phyloP scores from a whole-genome alignment of 2,113 vertebrate species.

The Thamnaconus septentrionalis region DNA sequence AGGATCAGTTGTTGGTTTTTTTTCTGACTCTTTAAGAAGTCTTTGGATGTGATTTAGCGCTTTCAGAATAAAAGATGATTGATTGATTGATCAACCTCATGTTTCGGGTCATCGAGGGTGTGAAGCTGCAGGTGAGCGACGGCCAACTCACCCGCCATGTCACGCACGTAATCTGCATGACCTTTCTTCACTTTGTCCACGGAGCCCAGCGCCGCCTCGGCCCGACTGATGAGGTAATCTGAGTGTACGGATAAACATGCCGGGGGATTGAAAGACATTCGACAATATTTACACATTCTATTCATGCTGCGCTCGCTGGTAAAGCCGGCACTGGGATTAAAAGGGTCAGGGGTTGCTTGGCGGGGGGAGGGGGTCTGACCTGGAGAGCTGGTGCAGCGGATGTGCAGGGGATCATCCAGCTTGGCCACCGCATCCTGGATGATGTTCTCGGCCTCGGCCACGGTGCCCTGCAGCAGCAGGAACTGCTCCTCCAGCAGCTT shows the following conservation, averaged over 20 bases:
- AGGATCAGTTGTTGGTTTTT: no score
- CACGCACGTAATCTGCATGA: slow-evolving; percentile 82
- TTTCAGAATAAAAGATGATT: no score
- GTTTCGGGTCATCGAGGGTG: slow-evolving; percentile 5
- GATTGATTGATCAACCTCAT: no score
- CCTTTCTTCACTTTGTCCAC: slow-evolving; percentile 81
- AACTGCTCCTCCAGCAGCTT: slow-evolving; percentile 91
- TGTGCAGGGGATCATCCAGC: slow-evolving; percentile 89
- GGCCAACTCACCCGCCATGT: slow-evolving; percentile 79
- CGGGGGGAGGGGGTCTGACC: slow-evolving; percentile 67
- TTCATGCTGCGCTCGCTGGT: no score
- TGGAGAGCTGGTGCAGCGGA: slow-evolving; percentile 95
- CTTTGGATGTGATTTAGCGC: no score
- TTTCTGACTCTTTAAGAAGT: no score
- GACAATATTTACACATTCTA: no score
- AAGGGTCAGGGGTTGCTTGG: no score
- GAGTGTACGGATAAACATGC: slow-evolving; percentile 20
- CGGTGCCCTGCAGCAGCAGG: slow-evolving; percentile 79
- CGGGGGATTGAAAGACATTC: no score
- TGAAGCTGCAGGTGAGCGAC: background rate
- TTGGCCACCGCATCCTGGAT: slow-evolving; percentile 85
- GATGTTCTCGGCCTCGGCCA: slow-evolving; percentile 84
- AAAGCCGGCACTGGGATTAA: no score
- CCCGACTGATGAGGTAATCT: slow-evolving; percentile 93
- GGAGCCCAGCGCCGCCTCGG: slow-evolving; percentile 83